Percentiles rank a stretch among this genome's conserved stretches.
Conservation (phyloP, 2,113 vertebrate species). For the Dryoscopus gambensis region DNA sequence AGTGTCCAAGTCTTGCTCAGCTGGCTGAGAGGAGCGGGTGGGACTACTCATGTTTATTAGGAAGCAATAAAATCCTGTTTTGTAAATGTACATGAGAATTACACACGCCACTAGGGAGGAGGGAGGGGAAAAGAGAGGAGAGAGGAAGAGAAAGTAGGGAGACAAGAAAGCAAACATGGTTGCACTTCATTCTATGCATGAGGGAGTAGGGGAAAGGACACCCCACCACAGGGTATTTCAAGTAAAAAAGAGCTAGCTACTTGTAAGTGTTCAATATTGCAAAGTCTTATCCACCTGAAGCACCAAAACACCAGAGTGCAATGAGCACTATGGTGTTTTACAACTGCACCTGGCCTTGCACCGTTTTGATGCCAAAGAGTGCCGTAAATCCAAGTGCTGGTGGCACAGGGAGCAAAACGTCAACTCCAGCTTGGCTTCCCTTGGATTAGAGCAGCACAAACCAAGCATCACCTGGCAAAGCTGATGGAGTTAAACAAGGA, state of each 20-base stretch:
- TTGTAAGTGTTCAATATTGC: not conserved
- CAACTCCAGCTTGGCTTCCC: not conserved
- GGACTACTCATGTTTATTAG: conserved; percentile 39
- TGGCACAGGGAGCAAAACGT: accelerated
- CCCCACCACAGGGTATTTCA: not conserved
- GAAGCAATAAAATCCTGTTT: conserved; percentile 62
- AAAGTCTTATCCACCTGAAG: not conserved
- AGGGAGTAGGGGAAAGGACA: not conserved
- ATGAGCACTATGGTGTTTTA: not conserved
- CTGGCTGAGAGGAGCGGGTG: not conserved
- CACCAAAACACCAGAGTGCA: not conserved
- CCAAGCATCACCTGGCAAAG: not conserved
- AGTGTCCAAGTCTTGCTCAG: not conserved
- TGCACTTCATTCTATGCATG: not conserved
- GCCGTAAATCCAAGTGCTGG: accelerated
- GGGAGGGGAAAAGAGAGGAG: not conserved
- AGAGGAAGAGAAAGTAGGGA: not conserved
- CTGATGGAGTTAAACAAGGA: not conserved
- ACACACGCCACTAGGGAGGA: not conserved
- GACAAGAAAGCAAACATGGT: not conserved
- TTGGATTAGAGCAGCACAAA: not conserved
- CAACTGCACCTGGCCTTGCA: not conserved
- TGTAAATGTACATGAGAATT: not conserved
- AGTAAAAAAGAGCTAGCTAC: not conserved
- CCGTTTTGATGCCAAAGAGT: not conserved